Evolutionary conservation across 1,140 invertebrate genomes (phyloP), one percentile per base, ranked within the genome.

Genomic region (Scaptomyza graminum): DNA sequence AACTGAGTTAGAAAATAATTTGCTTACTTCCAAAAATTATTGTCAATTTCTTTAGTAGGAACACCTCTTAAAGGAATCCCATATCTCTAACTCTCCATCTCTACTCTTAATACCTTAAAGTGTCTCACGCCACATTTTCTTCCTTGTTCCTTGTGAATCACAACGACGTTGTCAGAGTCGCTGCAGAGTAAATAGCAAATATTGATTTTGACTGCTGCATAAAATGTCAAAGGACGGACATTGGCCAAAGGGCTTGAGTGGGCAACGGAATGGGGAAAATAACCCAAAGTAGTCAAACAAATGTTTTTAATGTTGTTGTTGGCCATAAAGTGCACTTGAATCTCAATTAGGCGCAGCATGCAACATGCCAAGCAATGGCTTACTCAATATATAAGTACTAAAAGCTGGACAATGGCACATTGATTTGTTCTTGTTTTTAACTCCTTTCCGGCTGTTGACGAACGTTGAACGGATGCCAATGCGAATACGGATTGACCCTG

Each of bases 311-410:
- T 44, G 25, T 47, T 47, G 41, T 66, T 65, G 43, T 46, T 50
- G 22, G 59, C 57, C 61, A 43, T 31, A 65, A 64, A 83, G 69
- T 74, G 63, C 82, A 82, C 82, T 85, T 82, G 83, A 85, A 72
- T 88, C 70, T 87, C 78, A 85, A 85, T 88, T 87, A 77, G 81
- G 64, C 78, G 51, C 74, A 71, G 60, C 76, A 54, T 63, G 16
- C 39, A 16, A 28, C 41, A 37, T 60, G 31, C 31, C 31, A n/a
- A 41, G 64, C 70, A 70, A 69, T 78, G 79, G 79, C 76, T 75
- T 70, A 75, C 8, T 37, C 44, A 61, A 57, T 60, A 61, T 59
- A 61, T 63, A 46, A n/a, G n/a, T n/a, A n/a, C n/a, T n/a, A n/a
- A 15, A 16, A 44, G 37, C 57, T 59, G 71, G 54, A 69, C 52